Evolutionary conservation across 2,113 vertebrate genomes (phyloP).

Genomic region (Strix uralensis): DNA sequence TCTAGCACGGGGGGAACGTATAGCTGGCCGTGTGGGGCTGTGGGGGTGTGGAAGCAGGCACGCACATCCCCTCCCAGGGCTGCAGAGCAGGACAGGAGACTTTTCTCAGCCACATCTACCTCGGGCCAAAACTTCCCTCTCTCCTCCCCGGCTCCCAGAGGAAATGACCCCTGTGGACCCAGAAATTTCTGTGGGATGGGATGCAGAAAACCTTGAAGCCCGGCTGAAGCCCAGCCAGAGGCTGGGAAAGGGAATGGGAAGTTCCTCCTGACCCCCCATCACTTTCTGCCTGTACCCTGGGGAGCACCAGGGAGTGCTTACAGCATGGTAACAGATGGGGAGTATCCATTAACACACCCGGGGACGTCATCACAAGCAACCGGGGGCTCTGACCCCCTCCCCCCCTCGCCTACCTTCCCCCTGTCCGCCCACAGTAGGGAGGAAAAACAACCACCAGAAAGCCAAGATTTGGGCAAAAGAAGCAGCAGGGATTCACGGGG

Average conservation of each 20-base stretch:
- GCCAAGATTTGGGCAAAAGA: slow-evolving; percentile 16
- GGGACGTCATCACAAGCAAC: background rate
- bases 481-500: background rate
- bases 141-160: slow-evolving; percentile 49
- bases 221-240: background rate
- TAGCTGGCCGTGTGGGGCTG: background rate
- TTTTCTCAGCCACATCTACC: slow-evolving; percentile 22
- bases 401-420: background rate
- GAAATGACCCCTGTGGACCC: slow-evolving; percentile 45
- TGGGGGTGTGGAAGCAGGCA: slow-evolving; percentile 10
- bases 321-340: fast-evolving
- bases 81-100: background rate
- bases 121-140: background rate
- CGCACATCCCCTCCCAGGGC: slow-evolving; percentile 37
- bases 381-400: background rate
- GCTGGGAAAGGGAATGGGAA: background rate
- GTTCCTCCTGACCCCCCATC: background rate
- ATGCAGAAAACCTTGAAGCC: background rate
- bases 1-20: background rate
- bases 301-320: background rate
- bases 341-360: background rate
- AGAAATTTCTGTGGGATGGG: slow-evolving; percentile 44
- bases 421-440: background rate
- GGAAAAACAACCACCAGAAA: background rate
- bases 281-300: background rate